Percentiles rank a stretch among this genome's conserved stretches.
Evolutionary conservation across 1,140 invertebrate genomes (phyloP).

Genomic region (Araneus ventricosus): DNA sequence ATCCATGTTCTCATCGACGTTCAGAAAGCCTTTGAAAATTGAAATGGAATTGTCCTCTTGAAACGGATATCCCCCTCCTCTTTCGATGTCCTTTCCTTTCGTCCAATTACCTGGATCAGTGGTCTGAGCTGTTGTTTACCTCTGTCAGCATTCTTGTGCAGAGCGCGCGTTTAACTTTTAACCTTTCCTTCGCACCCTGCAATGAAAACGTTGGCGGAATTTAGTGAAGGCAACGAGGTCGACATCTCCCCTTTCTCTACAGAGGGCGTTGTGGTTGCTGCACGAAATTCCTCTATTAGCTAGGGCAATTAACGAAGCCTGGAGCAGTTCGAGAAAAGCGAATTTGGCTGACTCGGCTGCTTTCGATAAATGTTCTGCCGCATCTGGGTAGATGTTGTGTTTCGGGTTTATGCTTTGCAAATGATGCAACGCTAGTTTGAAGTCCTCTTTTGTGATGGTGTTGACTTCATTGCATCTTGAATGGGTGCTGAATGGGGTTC

Average conservation of each 20-base stretch:
- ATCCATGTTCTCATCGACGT: too few relatives aligned
- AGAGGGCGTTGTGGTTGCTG: constrained; percentile 48
- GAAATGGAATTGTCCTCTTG: too few relatives aligned
- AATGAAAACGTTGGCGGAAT: constrained; percentile 61
- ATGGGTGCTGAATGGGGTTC: too few relatives aligned
- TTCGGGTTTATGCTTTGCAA: constrained; percentile 29
- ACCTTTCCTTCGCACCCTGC: constrained; percentile 24
- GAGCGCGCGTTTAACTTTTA: constrained; percentile 46
- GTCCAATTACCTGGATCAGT: background rate
- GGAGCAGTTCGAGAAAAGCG: constrained; percentile 32
- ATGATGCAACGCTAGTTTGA: background rate
- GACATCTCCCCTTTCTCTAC: background rate
- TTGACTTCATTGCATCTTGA: too few relatives aligned
- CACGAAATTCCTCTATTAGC: constrained; percentile 59
- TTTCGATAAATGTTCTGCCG: constrained; percentile 52
- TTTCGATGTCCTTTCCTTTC: background rate
- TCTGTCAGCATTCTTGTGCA: constrained; percentile 31
- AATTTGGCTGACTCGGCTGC: constrained; percentile 36
- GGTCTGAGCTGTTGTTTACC: constrained; percentile 32
- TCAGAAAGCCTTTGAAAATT: too few relatives aligned
- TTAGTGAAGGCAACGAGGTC: constrained; percentile 6
- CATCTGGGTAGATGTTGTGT: constrained; percentile 15
- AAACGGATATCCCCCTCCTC: too few relatives aligned
- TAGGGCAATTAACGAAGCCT: constrained; percentile 44
- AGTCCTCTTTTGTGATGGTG: background rate